Evolutionary conservation across 2,113 vertebrate species (phyloP).

Genomic region (Calonectris borealis): DNA sequence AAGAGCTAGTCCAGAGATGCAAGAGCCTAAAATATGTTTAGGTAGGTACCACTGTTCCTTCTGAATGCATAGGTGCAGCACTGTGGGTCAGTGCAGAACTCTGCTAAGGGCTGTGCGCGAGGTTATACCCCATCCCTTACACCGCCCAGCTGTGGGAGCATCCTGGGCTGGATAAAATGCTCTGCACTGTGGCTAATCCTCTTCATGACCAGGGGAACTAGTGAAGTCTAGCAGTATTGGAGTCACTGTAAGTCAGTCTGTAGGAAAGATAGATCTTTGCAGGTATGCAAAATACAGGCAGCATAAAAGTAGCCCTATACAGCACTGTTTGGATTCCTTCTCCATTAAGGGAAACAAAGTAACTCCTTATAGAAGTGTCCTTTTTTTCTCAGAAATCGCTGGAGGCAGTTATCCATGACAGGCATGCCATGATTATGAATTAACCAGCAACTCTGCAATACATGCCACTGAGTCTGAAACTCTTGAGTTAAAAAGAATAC

Average conservation of each 20-base stretch:
- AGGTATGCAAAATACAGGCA: not conserved
- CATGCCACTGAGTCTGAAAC: not conserved
- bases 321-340: not conserved
- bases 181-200: not conserved
- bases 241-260: not conserved
- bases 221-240: too few relatives aligned
- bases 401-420: not conserved
- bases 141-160: fast-evolving
- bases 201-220: not conserved
- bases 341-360: not conserved
- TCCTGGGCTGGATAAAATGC: not conserved
- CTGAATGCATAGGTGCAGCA: fast-evolving
- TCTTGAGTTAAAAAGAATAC: not conserved
- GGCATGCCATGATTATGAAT: not conserved
- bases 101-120: not conserved
- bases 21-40: not conserved
- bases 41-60: fast-evolving
- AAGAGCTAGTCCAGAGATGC: not conserved
- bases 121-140: not conserved
- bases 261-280: not conserved
- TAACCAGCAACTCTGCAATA: not conserved
- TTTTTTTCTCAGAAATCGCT: not conserved
- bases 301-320: not conserved
- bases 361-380: not conserved
- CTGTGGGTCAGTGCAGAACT: too few relatives aligned